phyloP scores from a whole-genome alignment of 2,888 invertebrate species.

The Chesias legatella region DNA sequence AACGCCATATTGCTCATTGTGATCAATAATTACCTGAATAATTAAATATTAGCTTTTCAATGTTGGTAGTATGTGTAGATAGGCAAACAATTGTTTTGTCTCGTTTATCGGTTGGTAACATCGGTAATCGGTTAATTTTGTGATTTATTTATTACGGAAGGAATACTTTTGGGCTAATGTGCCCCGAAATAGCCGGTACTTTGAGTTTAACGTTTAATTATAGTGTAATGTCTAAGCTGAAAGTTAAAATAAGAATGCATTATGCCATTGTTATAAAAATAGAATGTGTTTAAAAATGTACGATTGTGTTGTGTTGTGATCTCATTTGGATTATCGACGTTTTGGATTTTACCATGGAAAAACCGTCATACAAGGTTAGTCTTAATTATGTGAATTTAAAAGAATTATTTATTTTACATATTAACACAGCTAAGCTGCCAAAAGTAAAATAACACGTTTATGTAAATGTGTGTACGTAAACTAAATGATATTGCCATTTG shows the following conservation, averaged over 20 bases:
- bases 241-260: conserved; percentile 55
- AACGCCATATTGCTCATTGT: conserved; percentile 71
- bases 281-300: conserved; percentile 33
- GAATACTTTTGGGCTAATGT: conserved; percentile 27
- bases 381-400: too few relatives aligned
- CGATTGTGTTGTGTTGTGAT: conserved; percentile 45
- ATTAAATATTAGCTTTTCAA: conserved; percentile 24
- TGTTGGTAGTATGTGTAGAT: conserved; percentile 7
- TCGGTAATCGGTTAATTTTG: conserved; percentile 2
- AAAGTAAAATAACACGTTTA: too few relatives aligned
- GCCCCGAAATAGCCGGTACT: conserved; percentile 49
- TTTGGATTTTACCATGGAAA: conserved; percentile 67
- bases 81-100: conserved; percentile 6
- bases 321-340: conserved; percentile 35
- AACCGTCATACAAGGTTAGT: conserved; percentile 68
- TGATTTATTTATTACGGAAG: conserved; percentile 2
- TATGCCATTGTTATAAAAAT: conserved; percentile 46
- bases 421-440: too few relatives aligned
- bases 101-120: conserved; percentile 7
- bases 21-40: conserved; percentile 39
- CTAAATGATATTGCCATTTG: conserved; percentile 59
- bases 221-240: conserved; percentile 57
- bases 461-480: too few relatives aligned
- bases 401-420: too few relatives aligned
- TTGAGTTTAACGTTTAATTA: conserved; percentile 42